These are phyloP conservation scores for Anneissia japonica DNA, from an alignment of 35 echinoderm and acorn worm species.

Conservation along the genomic window DNA sequence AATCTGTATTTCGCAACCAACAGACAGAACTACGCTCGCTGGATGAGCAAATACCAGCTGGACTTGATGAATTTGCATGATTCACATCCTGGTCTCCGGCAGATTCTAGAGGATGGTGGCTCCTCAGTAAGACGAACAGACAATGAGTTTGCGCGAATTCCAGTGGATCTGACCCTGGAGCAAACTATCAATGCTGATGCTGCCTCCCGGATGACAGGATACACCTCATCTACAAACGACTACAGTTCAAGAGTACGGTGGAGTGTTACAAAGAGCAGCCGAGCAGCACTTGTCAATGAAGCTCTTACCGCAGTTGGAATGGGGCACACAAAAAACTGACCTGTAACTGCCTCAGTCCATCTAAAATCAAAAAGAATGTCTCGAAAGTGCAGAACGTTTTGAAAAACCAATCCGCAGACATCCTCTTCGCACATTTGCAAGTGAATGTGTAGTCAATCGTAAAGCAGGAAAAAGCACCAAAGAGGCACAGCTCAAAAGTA, in stretches of 20 bases:
- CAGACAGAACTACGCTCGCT: not conserved
- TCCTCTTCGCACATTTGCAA: not conserved
- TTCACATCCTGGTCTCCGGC: not conserved
- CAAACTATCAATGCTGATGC: not conserved
- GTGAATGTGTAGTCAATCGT: too few species aligned
- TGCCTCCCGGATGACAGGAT: not conserved
- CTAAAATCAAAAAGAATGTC: too few species aligned
- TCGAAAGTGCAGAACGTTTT: too few species aligned
- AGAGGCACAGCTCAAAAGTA: not conserved
- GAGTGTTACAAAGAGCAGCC: not conserved
- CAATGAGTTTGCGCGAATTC: not conserved
- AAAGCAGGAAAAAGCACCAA: too few species aligned
- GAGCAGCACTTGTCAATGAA: not conserved
- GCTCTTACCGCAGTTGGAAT: too few species aligned
- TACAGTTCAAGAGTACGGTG: not conserved
- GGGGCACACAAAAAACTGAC: too few species aligned
- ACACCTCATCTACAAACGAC: not conserved
- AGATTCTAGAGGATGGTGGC: not conserved
- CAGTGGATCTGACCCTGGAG: not conserved
- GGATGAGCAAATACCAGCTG: not conserved
- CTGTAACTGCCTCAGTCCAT: too few species aligned
- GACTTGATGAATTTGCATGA: not conserved
- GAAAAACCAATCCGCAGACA: too few species aligned
- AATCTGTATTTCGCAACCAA: slow-evolving; percentile 5
- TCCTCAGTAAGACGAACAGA: not conserved